Percentiles rank a stretch among this genome's conserved stretches.
Evolutionary conservation across 2,797 vertebrate genomes (phyloP).

Genomic region (Apogon hyalosoma): DNA sequence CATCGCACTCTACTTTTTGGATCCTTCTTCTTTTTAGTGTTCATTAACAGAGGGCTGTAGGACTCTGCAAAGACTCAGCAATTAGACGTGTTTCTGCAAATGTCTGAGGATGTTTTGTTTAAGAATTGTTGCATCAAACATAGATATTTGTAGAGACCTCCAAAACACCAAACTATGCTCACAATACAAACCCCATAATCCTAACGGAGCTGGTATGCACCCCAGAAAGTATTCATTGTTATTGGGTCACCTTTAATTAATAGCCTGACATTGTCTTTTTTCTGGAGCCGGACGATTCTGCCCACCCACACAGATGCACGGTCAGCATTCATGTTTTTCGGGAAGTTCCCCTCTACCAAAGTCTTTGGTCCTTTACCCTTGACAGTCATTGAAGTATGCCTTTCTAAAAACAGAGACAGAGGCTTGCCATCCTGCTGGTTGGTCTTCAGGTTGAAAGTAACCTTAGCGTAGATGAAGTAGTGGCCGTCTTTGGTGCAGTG

Average conservation of each 20-base stretch:
- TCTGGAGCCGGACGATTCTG: slow-evolving; percentile 39
- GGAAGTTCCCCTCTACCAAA: slow-evolving; percentile 43
- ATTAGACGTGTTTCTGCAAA: background rate
- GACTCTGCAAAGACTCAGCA: background rate
- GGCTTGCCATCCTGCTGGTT: rapidly evolving
- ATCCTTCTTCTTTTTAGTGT: slow-evolving; percentile 46
- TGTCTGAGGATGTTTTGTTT: no score
- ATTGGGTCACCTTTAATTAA: background rate
- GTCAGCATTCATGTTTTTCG: background rate
- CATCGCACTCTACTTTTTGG: background rate
- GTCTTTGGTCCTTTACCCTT: rapidly evolving
- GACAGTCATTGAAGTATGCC: no score
- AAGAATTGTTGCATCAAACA: background rate
- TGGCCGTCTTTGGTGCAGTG: background rate
- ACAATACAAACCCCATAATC: background rate
- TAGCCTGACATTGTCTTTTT: slow-evolving; percentile 53
- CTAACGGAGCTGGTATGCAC: slow-evolving; percentile 57
- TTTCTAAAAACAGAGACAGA: slow-evolving; percentile 39
- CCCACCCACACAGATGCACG: slow-evolving; percentile 52
- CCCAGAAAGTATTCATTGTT: slow-evolving; percentile 64
- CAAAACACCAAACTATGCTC: background rate
- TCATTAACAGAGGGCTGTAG: slow-evolving; percentile 8
- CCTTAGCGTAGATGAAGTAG: slow-evolving; percentile 73
- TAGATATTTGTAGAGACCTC: background rate
- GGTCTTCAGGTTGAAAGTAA: slow-evolving; percentile 27